A percentile compares a stretch with the other conserved stretches of the same genome.
Evolutionary conservation across 2,888 invertebrate species (phyloP).

Genomic region (Aphodius sticticus): DNA sequence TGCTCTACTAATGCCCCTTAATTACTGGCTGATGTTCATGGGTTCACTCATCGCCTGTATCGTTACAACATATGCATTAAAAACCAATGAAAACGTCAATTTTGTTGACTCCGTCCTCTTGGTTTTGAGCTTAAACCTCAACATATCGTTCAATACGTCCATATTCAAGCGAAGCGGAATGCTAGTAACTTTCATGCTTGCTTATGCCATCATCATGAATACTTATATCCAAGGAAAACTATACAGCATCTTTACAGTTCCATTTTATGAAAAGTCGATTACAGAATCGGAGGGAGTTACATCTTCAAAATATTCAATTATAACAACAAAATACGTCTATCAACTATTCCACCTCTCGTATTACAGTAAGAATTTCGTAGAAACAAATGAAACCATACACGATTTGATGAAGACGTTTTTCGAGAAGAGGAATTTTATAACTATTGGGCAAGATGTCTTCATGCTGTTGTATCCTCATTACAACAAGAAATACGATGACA

Average conservation of each 20-base stretch:
- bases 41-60: not conserved
- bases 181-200: no score
- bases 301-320: not conserved
- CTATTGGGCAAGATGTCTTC: not conserved
- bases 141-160: no score
- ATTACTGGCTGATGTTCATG: not conserved
- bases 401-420: not conserved
- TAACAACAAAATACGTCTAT: not conserved
- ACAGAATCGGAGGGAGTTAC: not conserved
- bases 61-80: not conserved
- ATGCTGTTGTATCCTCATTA: not conserved
- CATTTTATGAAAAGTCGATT: constrained; percentile 6
- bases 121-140: no score
- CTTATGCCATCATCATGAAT: no score
- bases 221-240: no score
- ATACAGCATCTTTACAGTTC: no score
- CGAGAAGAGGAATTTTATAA: constrained; percentile 11
- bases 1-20: not conserved
- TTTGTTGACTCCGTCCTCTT: no score
- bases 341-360: not conserved
- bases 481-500: not conserved
- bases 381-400: constrained; percentile 10
- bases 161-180: no score
- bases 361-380: not conserved
- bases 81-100: not conserved